Base-by-base conservation (phyloP, 2,888 invertebrate species). In the Hydriomena furcata region DNA sequence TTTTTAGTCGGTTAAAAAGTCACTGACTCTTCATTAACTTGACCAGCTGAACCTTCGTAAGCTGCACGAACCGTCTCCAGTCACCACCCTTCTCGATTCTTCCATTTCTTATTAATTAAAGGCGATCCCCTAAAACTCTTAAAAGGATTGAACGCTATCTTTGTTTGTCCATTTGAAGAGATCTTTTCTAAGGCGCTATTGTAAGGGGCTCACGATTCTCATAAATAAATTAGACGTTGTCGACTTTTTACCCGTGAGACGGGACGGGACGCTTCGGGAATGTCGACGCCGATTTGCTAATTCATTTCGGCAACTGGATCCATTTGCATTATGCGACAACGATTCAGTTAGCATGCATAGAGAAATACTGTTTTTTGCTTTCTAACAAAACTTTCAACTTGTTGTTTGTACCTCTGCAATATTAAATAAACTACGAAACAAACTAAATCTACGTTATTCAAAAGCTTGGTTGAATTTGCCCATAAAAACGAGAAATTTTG, bases 271-370 rank as follows among this genome's bases (percentile, higher is more conserved):
- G 67, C 71, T 66, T 68, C 54, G 75, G 76, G 84, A 88, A 88
- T 85, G 84, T 84, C 84, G 76, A 81, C 74, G 81, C 71, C 80
- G 79, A 82, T 84, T 87, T 73, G 82, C 84, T 86, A 84, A 87
- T 87, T 84, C 79, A 82, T 82, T 84, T 85, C 76, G 84, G 82
- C 84, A 80, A 76, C 57, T 55, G 49, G 34, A 38, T 28, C 10
- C 42, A 36, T 66, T 79, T 75, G 73, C 17, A 58, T 11, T 75
- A 71, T 57, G 70, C 76, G 76, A 71, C 57, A 41, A 21, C 10
- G 4, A 28, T 13, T 32, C 11, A 7, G 4, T 17, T 2, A n/a
- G 30, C 6, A 12, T 12, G 17, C 17, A 17, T 17, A 3, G 4
- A 17, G 2, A 17, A 17, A 17, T 17, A 17, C 17, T 3, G 4